These are phyloP conservation scores for Coremacera marginata DNA, from an alignment of 2,888 invertebrate genomes.

Conservation along the genomic window DNA sequence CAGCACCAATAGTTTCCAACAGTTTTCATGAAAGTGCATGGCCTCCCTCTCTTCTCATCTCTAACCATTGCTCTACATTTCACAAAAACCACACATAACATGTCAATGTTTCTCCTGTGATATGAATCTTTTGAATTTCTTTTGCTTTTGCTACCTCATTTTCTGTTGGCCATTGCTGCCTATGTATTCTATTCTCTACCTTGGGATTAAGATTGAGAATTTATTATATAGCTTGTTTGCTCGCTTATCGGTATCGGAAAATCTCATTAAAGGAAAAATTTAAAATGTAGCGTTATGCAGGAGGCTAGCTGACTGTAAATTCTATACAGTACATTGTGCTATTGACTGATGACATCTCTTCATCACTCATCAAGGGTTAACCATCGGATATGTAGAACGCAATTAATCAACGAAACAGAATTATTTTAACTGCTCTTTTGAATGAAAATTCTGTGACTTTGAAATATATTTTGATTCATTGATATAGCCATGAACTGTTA, in stretches of 20 bases:
- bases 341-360: conserved; percentile 26
- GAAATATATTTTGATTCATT: too few species aligned
- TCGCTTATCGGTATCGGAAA: too few species aligned
- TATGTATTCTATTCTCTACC: not conserved
- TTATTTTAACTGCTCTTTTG: too few species aligned
- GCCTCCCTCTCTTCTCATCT: not conserved
- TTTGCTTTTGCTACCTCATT: not conserved
- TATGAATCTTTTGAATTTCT: conserved; percentile 21
- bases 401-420: conserved; percentile 7
- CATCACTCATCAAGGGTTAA: conserved; percentile 3
- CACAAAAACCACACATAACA: not conserved
- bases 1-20: not conserved
- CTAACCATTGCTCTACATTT: not conserved
- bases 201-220: too few species aligned
- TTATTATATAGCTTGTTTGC: too few species aligned
- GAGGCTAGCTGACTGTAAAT: not conserved
- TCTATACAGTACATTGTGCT: not conserved
- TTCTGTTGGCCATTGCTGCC: not conserved
- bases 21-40: not conserved
- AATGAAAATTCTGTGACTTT: too few species aligned
- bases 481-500: too few species aligned
- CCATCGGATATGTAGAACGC: not conserved
- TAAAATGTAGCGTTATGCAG: too few species aligned
- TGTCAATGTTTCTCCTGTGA: conserved; percentile 26
- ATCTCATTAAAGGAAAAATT: too few species aligned